Conservation (phyloP, 2,888 invertebrate genomes). For the Drosophila lacicola region DNA sequence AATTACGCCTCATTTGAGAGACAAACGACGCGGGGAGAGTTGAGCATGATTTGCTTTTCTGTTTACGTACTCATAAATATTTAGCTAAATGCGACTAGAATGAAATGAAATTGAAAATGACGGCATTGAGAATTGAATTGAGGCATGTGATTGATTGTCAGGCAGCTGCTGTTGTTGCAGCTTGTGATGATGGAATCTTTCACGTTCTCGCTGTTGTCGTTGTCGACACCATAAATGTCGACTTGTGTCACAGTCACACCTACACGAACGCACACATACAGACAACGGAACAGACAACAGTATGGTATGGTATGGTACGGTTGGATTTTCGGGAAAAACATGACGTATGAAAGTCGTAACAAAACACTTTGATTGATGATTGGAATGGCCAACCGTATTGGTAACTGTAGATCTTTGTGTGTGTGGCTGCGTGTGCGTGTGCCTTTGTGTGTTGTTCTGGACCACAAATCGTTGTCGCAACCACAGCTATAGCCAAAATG, state of each 20-base stretch:
- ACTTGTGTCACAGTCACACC: conserved; percentile 66
- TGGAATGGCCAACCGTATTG: conserved; percentile 52
- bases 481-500: conserved; percentile 57
- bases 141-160: conserved; percentile 73
- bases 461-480: conserved; percentile 61
- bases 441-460: conserved; percentile 10
- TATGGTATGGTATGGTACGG: conserved; percentile 23
- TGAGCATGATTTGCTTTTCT: background rate
- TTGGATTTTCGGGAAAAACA: conserved; percentile 52
- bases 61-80: conserved; percentile 63
- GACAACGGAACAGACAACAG: conserved; percentile 30
- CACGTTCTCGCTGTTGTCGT: conserved; percentile 47
- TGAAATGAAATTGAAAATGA: conserved; percentile 61
- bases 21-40: conserved; percentile 24
- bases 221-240: conserved; percentile 74
- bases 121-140: conserved; percentile 59
- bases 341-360: conserved; percentile 75
- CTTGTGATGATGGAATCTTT: conserved; percentile 39
- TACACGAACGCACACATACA: conserved; percentile 5
- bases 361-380: conserved; percentile 79
- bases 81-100: conserved; percentile 48
- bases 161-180: conserved; percentile 29
- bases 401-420: conserved; percentile 16
- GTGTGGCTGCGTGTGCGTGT: background rate
- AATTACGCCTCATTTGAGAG: conserved; percentile 73